phyloP scores from a whole-genome alignment of 2,888 invertebrate species.

The Eupeodes luniger region DNA sequence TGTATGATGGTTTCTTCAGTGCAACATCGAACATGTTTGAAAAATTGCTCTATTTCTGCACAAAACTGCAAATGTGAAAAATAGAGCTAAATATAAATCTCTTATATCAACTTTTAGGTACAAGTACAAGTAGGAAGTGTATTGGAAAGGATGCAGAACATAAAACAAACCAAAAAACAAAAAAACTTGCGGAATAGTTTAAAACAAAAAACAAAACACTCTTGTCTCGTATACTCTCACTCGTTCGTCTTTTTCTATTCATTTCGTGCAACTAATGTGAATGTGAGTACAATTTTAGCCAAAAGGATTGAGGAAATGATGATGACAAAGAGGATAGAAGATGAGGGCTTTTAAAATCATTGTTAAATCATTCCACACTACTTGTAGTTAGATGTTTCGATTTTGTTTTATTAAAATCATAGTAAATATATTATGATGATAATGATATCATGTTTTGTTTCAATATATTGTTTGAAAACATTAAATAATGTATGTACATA shows the following conservation, averaged over 20 bases:
- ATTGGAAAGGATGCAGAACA: not conserved
- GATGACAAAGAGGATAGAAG: conserved; percentile 59
- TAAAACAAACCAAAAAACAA: not conserved
- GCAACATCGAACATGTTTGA: conserved; percentile 29
- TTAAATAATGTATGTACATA: too few species aligned
- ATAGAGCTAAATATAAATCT: not conserved
- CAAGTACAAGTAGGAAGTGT: not conserved
- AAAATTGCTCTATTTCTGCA: not conserved
- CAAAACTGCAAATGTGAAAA: not conserved
- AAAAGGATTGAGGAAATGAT: conserved; percentile 53
- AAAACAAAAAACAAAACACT: conserved; percentile 72
- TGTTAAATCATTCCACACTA: conserved; percentile 58
- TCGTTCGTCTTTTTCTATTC: conserved; percentile 53
- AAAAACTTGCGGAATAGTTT: conserved; percentile 49
- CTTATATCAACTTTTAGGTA: conserved; percentile 12
- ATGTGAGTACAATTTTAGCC: conserved; percentile 46
- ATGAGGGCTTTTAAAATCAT: conserved; percentile 67
- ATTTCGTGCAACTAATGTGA: conserved; percentile 62
- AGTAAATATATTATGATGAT: not conserved
- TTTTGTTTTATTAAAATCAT: not conserved
- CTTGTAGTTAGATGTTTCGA: not conserved
- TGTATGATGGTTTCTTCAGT: not conserved
- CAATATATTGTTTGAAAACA: too few species aligned
- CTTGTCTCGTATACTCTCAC: conserved; percentile 22
- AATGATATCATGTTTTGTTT: too few species aligned